Base-by-base conservation (phyloP, 2,113 vertebrate species). In the Tachysurus vachellii region DNA sequence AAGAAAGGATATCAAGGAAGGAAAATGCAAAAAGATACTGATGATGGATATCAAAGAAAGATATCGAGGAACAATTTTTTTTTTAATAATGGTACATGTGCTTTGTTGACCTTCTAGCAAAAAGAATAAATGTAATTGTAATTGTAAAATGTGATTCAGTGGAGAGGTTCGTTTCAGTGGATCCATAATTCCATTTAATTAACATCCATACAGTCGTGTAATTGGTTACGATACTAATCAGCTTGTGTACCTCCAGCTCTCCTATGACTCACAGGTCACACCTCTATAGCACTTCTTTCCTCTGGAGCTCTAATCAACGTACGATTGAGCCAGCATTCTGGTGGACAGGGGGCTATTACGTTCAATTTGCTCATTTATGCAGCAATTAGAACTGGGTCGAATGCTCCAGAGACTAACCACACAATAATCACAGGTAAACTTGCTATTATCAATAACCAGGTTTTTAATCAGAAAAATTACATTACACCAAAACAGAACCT, bases 281-380 rank as follows among this genome's bases (percentile, higher is more conserved):
- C 47, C 66, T 84, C 50, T 53, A 56, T 16, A 42, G 50, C 44
- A 42, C 8, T 73, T 28, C 21, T 68, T 56, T 50, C 53, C 53
- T 57, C 82, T 57, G 17, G 23, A 83, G 59, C 23, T 5, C 64
- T 71, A 56, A 84, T 62, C 11, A 84, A 17, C 31, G 1, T 75
- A 44, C 16, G 36, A 44, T 64, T 14, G 54, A 44, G 80, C 36
- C 17, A 12, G 5, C 13, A 12, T 82, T 82, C 9, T 23, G 7
- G 80, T 64, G 59, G 36, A 64, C 21, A 9, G 36, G 80, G 36
- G 23, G 42, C 80, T 17, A 64, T 82, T 82, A 82, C 42, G 17
- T 82, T 64, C 36, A 82, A 82, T 82, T 82, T 82, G 80, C 44
- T 82, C 59, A 64, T 82, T 82, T 64, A 82, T 62, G 23, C 80